Percentiles rank a stretch among this genome's conserved stretches.
Conservation (phyloP, 1,140 invertebrate genomes). For the Anagrus nilaparvatae region DNA sequence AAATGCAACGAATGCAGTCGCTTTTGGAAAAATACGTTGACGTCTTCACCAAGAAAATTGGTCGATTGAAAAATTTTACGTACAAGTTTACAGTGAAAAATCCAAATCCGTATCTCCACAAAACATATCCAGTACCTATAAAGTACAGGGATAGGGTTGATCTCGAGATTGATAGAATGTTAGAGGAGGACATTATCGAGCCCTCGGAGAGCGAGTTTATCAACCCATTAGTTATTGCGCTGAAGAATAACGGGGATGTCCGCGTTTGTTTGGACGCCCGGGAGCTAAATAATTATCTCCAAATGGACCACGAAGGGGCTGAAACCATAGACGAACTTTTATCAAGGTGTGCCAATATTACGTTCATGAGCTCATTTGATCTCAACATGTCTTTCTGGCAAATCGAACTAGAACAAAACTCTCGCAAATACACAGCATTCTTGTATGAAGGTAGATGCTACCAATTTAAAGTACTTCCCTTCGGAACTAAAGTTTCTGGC, state of each 20-base stretch:
- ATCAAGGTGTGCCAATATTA: conserved; percentile 11
- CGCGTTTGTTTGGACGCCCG: conserved; percentile 27
- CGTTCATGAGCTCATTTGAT: conserved; percentile 23
- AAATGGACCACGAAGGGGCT: conserved; percentile 22
- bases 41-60: no score
- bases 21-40: no score
- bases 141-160: conserved; percentile 13
- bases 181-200: conserved; percentile 20
- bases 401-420: no score
- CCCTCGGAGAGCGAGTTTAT: conserved; percentile 21
- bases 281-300: conserved; percentile 23
- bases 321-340: conserved; percentile 21
- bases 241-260: conserved; percentile 23
- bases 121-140: conserved; percentile 12
- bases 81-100: no score
- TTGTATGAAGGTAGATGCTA: no score
- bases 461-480: no score
- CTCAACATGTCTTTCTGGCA: conserved; percentile 28
- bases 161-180: conserved; percentile 16
- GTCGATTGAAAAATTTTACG: no score
- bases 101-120: neutral
- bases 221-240: conserved; percentile 23
- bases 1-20: no score
- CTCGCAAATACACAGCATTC: no score
- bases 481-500: no score